Conservation (phyloP, 2,113 vertebrate species). For the Otocyon megalotis region DNA sequence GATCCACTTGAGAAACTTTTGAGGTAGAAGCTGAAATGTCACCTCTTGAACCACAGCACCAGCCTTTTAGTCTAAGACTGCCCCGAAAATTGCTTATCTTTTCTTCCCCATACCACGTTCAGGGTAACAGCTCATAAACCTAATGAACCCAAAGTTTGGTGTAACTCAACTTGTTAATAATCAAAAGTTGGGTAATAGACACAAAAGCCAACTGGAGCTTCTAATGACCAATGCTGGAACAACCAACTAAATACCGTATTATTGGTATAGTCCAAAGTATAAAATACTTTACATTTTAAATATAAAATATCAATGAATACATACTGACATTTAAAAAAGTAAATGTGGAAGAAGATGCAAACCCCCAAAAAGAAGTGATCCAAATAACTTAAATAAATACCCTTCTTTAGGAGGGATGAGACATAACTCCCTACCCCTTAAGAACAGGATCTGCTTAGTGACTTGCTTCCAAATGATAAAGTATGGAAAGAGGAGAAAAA, state of each 20-base stretch:
- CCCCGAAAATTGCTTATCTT: background rate
- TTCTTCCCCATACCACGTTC: fast-evolving
- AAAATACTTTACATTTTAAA: background rate
- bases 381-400: background rate
- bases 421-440: background rate
- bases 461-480: background rate
- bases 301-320: background rate
- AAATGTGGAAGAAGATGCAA: background rate
- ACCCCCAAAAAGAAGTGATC: background rate
- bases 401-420: too few species aligned
- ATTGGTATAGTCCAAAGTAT: background rate
- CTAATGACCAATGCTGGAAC: background rate
- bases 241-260: background rate
- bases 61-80: background rate
- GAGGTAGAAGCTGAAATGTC: background rate
- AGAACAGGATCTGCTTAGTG: background rate
- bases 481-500: background rate
- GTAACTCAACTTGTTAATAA: background rate
- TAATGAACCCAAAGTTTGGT: background rate
- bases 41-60: background rate
- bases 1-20: background rate
- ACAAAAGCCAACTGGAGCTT: background rate
- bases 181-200: background rate
- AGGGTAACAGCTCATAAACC: background rate
- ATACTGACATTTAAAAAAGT: background rate